These are phyloP conservation scores for Zelleria hepariella DNA, from an alignment of 2,888 invertebrate genomes.

Conservation along the genomic window DNA sequence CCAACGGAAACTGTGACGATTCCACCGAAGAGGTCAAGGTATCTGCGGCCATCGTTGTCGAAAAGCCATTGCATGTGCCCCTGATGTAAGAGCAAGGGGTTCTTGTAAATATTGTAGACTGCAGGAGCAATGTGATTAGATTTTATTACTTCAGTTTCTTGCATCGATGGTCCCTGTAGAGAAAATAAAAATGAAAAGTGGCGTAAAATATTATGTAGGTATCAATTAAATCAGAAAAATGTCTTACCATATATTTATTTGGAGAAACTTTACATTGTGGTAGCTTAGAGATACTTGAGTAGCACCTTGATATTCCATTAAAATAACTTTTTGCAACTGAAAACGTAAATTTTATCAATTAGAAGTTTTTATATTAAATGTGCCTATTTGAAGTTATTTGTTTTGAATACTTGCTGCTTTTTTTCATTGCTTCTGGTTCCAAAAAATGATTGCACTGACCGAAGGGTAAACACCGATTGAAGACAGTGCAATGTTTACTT, in stretches of 20 bases:
- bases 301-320: slow-evolving; percentile 5
- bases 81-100: slow-evolving; percentile 86
- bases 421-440: not conserved
- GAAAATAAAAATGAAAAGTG: not conserved
- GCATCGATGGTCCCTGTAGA: slow-evolving; percentile 74
- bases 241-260: slow-evolving; percentile 34
- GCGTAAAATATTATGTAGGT: too few species aligned
- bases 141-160: slow-evolving; percentile 72
- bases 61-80: slow-evolving; percentile 95
- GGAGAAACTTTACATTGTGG: slow-evolving; percentile 35
- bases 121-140: slow-evolving; percentile 78
- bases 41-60: slow-evolving; percentile 87
- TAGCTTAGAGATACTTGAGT: slow-evolving; percentile 15
- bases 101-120: slow-evolving; percentile 81
- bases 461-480: not conserved
- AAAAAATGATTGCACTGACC: not conserved
- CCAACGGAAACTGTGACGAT: slow-evolving; percentile 98
- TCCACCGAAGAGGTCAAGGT: slow-evolving; percentile 96
- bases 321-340: not conserved
- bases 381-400: not conserved
- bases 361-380: not conserved
- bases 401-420: not conserved
- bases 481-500: not conserved
- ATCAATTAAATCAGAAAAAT: not conserved
- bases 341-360: not conserved